Evolutionary conservation across 2,888 invertebrate species (phyloP), one percentile per base, ranked within the genome.

Genomic region (Neoscelio sp.): DNA sequence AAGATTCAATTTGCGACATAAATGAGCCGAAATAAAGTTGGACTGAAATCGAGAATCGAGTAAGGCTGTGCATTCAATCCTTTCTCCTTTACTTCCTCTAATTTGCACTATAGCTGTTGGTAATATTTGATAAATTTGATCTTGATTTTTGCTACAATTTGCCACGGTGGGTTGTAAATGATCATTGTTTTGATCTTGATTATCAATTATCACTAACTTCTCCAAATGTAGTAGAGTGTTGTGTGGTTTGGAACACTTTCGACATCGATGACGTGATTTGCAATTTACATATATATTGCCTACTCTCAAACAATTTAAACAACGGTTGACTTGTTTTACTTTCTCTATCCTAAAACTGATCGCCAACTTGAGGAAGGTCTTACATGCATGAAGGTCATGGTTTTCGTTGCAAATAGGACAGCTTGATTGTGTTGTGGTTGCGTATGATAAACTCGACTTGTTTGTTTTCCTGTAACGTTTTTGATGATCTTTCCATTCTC

Each of bases 401-500:
- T 50, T 3, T n/a, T 6, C 48, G 7, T 28, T 12, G 28, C 48
- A 50, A 2, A 50, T 30, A 3, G 1, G 1, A 10, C 48, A 50
- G 7, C 12, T 33, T 33, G 33, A 7, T 33, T 33, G 2, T 1
- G n/a, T 12, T 10, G n/a, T 33, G 0, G 33, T 10, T 10, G 10
- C 10, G 2, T 33, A 12, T 1, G 6, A 2, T 10, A 33, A 33
- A 33, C 10, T 33, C 0, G 1, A 7, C 1, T 20, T 35, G 23
- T 17, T 35, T 38, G 23, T 54, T 28, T 4, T 56, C 40, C 17
- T 30, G 33, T 8, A 15, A 12, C 5, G 6, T n/a, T 48, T 64
- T 64, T 13, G 18, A 5, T 20, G 48, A 6, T 68, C 50, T 44
- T 8, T 74, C 60, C 6, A 42, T 46, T 56, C 48, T 54, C 26